phyloP scores from a whole-genome alignment of 2,888 invertebrate genomes.

The Dasypogon diadema region DNA sequence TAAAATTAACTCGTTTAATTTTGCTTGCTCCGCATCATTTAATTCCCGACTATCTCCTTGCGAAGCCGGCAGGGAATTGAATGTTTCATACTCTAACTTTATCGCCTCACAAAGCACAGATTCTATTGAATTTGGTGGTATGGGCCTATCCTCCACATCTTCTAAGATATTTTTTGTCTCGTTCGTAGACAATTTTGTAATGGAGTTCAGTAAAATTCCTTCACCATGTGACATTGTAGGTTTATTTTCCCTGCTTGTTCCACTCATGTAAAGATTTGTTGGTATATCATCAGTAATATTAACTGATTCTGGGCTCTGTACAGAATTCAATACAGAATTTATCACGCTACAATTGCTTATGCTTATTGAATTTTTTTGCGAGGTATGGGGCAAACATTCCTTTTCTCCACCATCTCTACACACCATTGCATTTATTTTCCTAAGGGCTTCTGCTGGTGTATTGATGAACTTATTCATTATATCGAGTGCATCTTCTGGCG shows the following conservation, averaged over 20 bases:
- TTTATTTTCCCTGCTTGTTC: neutral
- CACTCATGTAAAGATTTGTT: neutral
- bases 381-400: neutral
- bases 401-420: neutral
- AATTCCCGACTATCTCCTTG: constrained; percentile 72
- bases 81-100: constrained; percentile 84
- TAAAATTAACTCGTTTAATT: constrained; percentile 85
- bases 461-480: constrained; percentile 69
- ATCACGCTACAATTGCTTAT: constrained; percentile 54
- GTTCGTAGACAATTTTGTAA: constrained; percentile 52
- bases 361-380: neutral
- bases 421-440: constrained; percentile 66
- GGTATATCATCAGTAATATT: neutral
- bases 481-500: constrained; percentile 67
- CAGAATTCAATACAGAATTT: constrained; percentile 57
- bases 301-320: constrained; percentile 42
- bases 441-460: constrained; percentile 67
- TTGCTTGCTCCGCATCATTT: constrained; percentile 84
- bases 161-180: constrained; percentile 60
- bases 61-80: constrained; percentile 73
- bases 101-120: constrained; percentile 88
- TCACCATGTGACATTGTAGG: neutral
- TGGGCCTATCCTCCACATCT: constrained; percentile 67
- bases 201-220: neutral
- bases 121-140: constrained; percentile 80